Conservation (phyloP, 2,113 vertebrate genomes). For the Boulengeromyrus knoepffleri region DNA sequence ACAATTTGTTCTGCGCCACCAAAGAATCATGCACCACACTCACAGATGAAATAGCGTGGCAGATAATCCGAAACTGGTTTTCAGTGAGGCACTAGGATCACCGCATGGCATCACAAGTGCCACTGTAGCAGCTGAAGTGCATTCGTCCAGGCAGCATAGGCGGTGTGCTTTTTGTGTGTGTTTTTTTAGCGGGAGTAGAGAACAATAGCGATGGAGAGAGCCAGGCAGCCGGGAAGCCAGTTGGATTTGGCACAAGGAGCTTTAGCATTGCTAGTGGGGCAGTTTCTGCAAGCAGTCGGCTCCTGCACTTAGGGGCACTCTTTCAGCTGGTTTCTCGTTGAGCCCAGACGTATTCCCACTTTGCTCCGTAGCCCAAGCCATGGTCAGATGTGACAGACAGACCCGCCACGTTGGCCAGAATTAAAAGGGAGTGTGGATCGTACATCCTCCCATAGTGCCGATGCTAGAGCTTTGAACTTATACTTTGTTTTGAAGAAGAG, state of each 20-base stretch:
- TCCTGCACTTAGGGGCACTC: not conserved
- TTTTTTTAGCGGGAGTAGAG: not conserved
- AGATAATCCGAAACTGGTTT: not conserved
- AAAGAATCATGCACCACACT: not conserved
- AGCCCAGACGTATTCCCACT: not conserved
- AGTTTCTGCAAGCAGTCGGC: not conserved
- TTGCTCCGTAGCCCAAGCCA: not conserved
- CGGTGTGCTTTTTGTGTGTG: not conserved
- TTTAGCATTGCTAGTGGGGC: not conserved
- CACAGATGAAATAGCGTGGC: not conserved
- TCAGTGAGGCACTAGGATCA: not conserved
- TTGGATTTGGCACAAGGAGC: not conserved
- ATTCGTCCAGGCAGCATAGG: not conserved
- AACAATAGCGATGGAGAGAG: not conserved
- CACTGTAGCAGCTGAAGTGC: not conserved
- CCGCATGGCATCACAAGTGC: not conserved
- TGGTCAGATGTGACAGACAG: not conserved
- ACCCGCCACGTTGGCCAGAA: not conserved
- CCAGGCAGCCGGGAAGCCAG: not conserved
- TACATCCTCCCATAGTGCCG: not conserved
- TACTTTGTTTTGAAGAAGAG: not conserved
- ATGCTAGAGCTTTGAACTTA: not conserved
- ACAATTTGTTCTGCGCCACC: not conserved
- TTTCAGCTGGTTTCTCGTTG: conserved; percentile 50
- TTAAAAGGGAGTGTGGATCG: not conserved